Evolutionary conservation across 1,140 invertebrate genomes (phyloP), one percentile per base, ranked within the genome.

Genomic region (Nylanderia fulva): DNA sequence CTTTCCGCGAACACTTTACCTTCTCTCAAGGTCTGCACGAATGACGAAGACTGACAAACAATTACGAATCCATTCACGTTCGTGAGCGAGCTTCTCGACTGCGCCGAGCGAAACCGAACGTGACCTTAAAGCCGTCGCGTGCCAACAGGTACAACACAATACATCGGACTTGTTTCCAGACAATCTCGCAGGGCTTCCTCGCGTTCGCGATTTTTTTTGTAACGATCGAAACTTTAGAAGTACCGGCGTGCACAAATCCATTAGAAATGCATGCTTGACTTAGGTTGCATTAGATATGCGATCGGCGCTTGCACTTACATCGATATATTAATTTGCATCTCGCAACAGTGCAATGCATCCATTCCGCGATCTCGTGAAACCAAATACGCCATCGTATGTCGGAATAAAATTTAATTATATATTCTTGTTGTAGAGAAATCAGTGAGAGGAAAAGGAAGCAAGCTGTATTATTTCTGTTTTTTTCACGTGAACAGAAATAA

Each of bases 51-150:
- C 61, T 15, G 33, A n/a, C n/a, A 24, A 82, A 45, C 18, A 71
- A 72, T 71, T 82, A 42, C 36, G 64, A 82, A 58, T 71, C 77
- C 77, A 71, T 82, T 82, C 77, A 82, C 66, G 27, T 82, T 82
- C 66, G 66, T 45, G 77, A 82, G 66, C 21, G 64, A 27, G 36
- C 58, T 80, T 82, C 66, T 71, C 52, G 18, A 71, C 42, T 21
- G 64, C 33, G 33, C 21, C n/a, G 36, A 36, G 13, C 52, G 52
- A 63, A 86, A 87, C 63, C 42, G 63, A 87, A 87, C 86, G 48
- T 48, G 86, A 84, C 48, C 86, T 87, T 71, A 88, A 79, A 79
- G 24, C 54, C 63, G 69, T 91, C 85, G 91, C 90, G 90, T 91
- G 90, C 71, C 48, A 85, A 84, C 80, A 86, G 83, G 66, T 83